Conservation (phyloP, 2,888 invertebrate species). For the Euzetes globulus region DNA sequence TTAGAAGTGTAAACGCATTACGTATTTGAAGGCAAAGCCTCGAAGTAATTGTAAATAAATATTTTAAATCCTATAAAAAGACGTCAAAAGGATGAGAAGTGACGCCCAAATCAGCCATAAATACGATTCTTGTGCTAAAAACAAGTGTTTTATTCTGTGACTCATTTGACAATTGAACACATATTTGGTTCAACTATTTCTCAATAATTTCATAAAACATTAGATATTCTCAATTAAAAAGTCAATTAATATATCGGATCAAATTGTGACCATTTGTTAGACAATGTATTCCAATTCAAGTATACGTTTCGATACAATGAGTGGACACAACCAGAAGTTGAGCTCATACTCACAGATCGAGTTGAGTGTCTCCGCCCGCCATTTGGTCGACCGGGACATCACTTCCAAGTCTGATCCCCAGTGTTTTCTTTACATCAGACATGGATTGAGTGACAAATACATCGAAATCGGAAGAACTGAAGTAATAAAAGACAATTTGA, state of each 20-base stretch:
- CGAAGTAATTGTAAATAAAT: too few relatives aligned
- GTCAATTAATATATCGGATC: too few relatives aligned
- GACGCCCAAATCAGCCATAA: too few relatives aligned
- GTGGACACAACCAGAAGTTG: conserved; percentile 29
- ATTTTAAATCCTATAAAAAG: too few relatives aligned
- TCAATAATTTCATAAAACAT: too few relatives aligned
- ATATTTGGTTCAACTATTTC: background rate
- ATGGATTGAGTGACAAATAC: conserved; percentile 43
- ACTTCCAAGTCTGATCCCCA: conserved; percentile 56
- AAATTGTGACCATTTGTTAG: too few relatives aligned
- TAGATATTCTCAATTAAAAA: too few relatives aligned
- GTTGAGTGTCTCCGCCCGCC: conserved; percentile 47
- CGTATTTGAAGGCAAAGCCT: too few relatives aligned
- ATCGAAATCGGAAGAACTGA: conserved; percentile 50
- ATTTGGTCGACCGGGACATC: conserved; percentile 51
- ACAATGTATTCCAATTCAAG: conserved; percentile 15
- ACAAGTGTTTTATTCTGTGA: background rate
- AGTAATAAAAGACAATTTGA: conserved; percentile 49
- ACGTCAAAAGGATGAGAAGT: too few relatives aligned
- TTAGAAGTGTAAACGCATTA: too few relatives aligned
- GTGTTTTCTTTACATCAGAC: conserved; percentile 47
- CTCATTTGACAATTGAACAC: background rate
- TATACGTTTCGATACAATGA: conserved; percentile 15
- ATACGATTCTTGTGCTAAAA: too few relatives aligned
- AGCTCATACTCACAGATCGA: conserved; percentile 43